These are phyloP conservation scores for Encarsia formosa DNA, from an alignment of 2,888 invertebrate species.

Conservation along the genomic window DNA sequence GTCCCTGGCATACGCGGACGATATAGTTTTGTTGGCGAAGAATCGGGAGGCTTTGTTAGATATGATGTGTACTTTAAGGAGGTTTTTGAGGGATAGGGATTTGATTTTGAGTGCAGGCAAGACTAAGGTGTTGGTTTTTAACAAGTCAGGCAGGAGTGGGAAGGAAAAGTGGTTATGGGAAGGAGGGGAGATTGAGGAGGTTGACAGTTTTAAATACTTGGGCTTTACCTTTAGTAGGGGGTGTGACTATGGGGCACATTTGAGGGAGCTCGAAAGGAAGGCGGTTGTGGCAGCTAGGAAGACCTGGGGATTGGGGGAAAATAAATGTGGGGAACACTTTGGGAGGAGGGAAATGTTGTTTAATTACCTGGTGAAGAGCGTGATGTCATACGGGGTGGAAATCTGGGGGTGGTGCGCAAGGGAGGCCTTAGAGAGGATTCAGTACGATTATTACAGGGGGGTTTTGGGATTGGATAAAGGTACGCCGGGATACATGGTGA, in stretches of 20 bases:
- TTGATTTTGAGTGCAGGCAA: constrained; percentile 16
- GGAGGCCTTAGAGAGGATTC: too few relatives aligned
- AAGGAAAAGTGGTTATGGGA: constrained; percentile 14
- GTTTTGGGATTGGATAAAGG: too few relatives aligned
- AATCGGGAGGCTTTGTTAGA: constrained; percentile 5
- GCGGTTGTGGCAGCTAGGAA: constrained; percentile 9
- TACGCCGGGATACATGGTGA: too few relatives aligned
- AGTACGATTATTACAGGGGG: too few relatives aligned
- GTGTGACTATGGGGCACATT: constrained; percentile 10
- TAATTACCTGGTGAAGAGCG: constrained; percentile 8
- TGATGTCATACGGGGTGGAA: constrained; percentile 12
- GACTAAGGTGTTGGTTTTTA: constrained; percentile 15
- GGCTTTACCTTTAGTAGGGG: constrained; percentile 7
- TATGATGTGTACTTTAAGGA: constrained; percentile 6
- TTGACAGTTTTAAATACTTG: constrained; percentile 13
- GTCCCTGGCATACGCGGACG: constrained; percentile 20
- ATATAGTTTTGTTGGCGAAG: constrained; percentile 7
- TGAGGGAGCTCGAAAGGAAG: constrained; percentile 13
- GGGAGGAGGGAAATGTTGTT: constrained; percentile 15
- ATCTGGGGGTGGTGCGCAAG: constrained; percentile 18
- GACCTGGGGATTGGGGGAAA: constrained; percentile 18
- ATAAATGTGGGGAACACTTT: constrained; percentile 13
- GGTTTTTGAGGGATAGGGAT: constrained; percentile 9
- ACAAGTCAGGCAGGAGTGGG: not conserved
- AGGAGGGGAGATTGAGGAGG: constrained; percentile 12